Percentiles rank a stretch among this genome's conserved stretches.
Conservation (phyloP, 2,113 vertebrate species). For the Crotophaga sulcirostris region DNA sequence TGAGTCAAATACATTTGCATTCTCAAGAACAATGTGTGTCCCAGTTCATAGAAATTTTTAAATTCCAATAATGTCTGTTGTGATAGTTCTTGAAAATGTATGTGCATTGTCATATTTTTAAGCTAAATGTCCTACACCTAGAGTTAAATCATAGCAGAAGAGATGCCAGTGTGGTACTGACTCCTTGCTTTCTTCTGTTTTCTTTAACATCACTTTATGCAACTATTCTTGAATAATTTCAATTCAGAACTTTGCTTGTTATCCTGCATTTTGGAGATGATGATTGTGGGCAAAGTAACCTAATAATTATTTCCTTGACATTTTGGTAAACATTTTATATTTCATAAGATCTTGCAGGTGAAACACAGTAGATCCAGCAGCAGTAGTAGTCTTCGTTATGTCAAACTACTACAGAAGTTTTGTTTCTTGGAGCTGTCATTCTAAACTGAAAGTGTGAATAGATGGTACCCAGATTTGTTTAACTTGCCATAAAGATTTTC, state of each 20-base stretch:
- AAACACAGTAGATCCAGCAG: neutral
- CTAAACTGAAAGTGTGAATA: neutral
- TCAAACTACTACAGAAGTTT: neutral
- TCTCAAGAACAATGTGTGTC: neutral
- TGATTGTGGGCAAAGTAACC: neutral
- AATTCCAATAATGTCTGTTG: neutral
- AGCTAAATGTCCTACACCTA: neutral
- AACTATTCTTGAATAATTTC: neutral
- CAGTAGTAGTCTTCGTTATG: neutral
- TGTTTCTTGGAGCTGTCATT: neutral
- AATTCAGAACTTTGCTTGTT: neutral
- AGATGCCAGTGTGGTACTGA: neutral
- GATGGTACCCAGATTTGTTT: neutral
- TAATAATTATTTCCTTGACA: neutral
- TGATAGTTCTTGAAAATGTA: neutral
- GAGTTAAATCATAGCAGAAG: neutral
- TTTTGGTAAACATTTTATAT: neutral
- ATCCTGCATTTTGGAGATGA: neutral
- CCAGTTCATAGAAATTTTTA: neutral
- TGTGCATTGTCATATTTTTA: neutral
- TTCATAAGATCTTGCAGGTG: neutral
- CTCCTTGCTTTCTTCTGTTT: neutral
- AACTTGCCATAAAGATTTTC: neutral
- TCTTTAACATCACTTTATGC: neutral
- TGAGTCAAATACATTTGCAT: neutral